A percentile compares a stretch with the other conserved stretches of the same genome.
phyloP scores from a whole-genome alignment of 2,888 invertebrate genomes.

The Parascotia fuliginaria region DNA sequence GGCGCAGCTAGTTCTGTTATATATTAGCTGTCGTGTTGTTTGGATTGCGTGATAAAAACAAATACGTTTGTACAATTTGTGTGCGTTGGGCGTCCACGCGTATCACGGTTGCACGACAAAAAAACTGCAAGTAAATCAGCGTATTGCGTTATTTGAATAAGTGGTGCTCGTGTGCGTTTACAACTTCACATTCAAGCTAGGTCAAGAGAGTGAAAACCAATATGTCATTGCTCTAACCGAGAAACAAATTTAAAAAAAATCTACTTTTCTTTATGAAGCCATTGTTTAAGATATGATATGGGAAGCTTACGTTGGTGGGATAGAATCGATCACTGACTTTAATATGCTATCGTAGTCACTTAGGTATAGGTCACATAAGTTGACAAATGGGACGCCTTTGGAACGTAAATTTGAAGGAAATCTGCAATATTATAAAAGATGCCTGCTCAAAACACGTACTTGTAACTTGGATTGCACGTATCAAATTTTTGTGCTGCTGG shows the following conservation, averaged over 20 bases:
- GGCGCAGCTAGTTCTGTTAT: no score
- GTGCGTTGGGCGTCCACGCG: slow-evolving; percentile 36
- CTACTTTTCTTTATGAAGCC: slow-evolving; percentile 3
- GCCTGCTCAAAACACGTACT: no score
- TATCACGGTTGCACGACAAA: slow-evolving; percentile 46
- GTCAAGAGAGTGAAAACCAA: slow-evolving; percentile 61
- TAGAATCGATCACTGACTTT: not conserved
- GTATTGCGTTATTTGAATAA: slow-evolving; percentile 39
- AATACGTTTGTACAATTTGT: slow-evolving; percentile 31
- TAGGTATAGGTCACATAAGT: no score
- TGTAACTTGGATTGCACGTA: no score
- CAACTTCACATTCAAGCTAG: slow-evolving; percentile 56
- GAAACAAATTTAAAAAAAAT: slow-evolving; percentile 27
- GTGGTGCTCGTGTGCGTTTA: slow-evolving; percentile 44
- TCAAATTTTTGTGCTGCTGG: no score
- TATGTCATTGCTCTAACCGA: slow-evolving; percentile 48
- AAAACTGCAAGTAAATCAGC: slow-evolving; percentile 49
- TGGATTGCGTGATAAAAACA: slow-evolving; percentile 29
- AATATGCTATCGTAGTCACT: no score
- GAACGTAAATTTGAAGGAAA: no score
- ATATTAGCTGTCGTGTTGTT: slow-evolving; percentile 9
- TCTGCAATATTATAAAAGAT: no score
- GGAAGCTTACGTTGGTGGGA: not conserved
- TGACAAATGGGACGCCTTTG: no score
- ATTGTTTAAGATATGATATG: slow-evolving; percentile 1